phyloP scores from a whole-genome alignment of 2,797 vertebrate species.

The Alcedo atthis region DNA sequence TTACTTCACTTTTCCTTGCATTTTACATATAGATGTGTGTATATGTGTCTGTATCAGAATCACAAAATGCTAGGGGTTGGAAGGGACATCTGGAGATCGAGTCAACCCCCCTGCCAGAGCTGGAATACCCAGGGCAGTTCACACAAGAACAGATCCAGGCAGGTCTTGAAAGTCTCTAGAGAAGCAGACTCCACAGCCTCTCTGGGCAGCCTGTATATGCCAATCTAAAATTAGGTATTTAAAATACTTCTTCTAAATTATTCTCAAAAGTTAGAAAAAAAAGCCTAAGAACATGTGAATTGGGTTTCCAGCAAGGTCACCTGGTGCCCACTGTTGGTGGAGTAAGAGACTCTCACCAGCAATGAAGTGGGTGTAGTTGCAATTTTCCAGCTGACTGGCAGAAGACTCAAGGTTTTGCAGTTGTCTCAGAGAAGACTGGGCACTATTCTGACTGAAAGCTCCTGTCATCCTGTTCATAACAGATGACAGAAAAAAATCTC shows the following conservation, averaged over 20 bases:
- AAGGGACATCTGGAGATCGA: too few species aligned
- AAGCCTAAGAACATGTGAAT: accelerated
- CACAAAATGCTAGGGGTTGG: neutral
- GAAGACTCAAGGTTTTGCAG: neutral
- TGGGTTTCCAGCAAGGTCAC: neutral
- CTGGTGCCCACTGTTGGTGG: neutral
- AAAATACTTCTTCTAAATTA: neutral
- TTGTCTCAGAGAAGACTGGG: neutral
- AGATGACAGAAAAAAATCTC: neutral
- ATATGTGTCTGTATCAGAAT: neutral
- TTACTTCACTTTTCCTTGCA: neutral
- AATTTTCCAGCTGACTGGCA: neutral
- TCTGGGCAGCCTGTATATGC: too few species aligned
- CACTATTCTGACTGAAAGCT: neutral
- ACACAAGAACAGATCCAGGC: too few species aligned
- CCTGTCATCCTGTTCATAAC: accelerated
- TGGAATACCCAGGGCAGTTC: too few species aligned
- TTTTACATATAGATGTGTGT: neutral
- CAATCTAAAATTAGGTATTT: neutral
- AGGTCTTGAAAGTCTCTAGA: too few species aligned
- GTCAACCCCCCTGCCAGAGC: too few species aligned
- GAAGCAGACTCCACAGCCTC: too few species aligned
- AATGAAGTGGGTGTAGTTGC: neutral
- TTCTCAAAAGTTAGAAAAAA: neutral
- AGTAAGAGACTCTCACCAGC: neutral